Evolutionary conservation across 1,140 invertebrate genomes (phyloP), one percentile per base, ranked within the genome.

Genomic region (Whitmania pigra): DNA sequence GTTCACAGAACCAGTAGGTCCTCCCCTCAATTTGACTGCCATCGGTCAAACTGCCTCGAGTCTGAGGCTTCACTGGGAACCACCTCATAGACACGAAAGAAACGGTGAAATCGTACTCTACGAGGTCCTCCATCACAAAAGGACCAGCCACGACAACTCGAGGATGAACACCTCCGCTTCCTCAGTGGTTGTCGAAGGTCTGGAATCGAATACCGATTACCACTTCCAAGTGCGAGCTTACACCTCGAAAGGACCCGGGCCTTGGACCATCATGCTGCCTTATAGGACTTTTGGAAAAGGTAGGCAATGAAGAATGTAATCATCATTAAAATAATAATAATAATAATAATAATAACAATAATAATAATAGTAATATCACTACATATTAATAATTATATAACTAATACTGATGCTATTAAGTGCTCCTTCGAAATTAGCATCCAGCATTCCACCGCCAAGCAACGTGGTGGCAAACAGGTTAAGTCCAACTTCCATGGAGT

Each of bases 31-130:
- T 78, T 80, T 87, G 73, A 79, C 80, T 17, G 78, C 78, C 17
- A 77, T 78, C 22, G 77, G 79, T 22, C 71, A 82, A 55, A 78
- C 76, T 71, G 79, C 78, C 53, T 78, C 79, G 9, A 77, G 76
- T 54, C 78, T 80, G 9, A 72, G 75, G 15, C 72, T 81, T 18
- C 77, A 76, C 60, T 99, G 96, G 95, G 90, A 94, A 76, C 86
- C 89, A 5, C 96, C 96, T 0, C 85, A 86, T 0, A 84, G 89
- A 71, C 88, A 92, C 72, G 88, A 94, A 72, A 86, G 93, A 53
- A 98, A 98, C 82, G 96, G 96, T 0, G 87, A 91, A 79, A 96
- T 99, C 73, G 88, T 88, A 43, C 88, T 88, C 76, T 99, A 97
- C 81, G 91, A 95, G 78, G 88, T 97, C 0, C 88, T 92, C 75